Evolutionary conservation across 1,140 invertebrate genomes (phyloP), one percentile per base, ranked within the genome.

Genomic region (Drosophila tropicalis): DNA sequence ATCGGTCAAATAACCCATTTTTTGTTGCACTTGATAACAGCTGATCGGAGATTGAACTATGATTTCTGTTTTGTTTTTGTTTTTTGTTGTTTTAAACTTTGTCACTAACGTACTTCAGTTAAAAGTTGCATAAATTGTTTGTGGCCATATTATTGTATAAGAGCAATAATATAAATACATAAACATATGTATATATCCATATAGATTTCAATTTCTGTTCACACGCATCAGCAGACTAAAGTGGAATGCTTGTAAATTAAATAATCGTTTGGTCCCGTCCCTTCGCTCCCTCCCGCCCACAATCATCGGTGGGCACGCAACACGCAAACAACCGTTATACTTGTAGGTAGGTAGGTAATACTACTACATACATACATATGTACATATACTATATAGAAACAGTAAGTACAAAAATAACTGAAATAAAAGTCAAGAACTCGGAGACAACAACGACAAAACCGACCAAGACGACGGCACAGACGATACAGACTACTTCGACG

Each of bases 1-100:
- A 54, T 94, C 93, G 36, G 93, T 94, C 69, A 97, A 93, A 92
- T 97, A 97, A 63, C 73, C 58, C 86, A 87, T 87, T 75, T 79
- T 86, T 62, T 47, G 62, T 47, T 39, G 39, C 62, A 6, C 44
- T 51, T 56, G 76, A 78, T 75, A 75, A 78, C 62, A 75, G 72
- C 67, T 55, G 72, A 67, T 66, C 47, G 57, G 15, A 51, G 29
- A 67, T 64, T 57, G 29, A 22, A 41, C 41, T 44, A 51, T 41
- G 9, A 19, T 19, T 65, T 70, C 15, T 17, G 13, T 15, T 44
- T 44, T 15, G 15, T 15, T 10, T 22, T 51, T 22, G 10, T 12
- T 51, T 51, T 47, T 47, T 44, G 4, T 44, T 1, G 19, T 47
- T 15, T 17, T 51, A 51, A 76, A 57, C 74, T 73, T 76, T 76